Evolutionary conservation across 2,113 vertebrate species (phyloP), one percentile per base, ranked within the genome.

Genomic region (Scomber colias): DNA sequence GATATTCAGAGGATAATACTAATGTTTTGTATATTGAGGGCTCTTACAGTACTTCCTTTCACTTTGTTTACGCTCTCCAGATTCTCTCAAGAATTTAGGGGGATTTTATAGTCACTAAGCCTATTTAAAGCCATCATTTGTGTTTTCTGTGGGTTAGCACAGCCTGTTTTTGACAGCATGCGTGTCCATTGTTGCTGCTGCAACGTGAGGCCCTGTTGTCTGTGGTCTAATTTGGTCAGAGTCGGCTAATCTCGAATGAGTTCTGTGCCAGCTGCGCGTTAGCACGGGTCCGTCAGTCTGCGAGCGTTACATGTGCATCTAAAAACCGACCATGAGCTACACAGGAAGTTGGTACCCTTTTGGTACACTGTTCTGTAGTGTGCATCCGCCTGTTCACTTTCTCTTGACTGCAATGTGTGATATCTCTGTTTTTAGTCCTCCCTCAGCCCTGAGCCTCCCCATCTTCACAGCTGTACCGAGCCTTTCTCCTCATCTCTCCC

Each of bases 51-150:
- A 89, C 91, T 93, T 94, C 90, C 90, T 92, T 87, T 92, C 46
- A 77, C 75, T 87, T 76, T 86, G 82, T 92, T 87, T 85, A 82
- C 83, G 75, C 77, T 79, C 81, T 57, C 70, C 82, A 70, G 66
- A 76, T 27, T 27, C 24, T 27, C 24, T 82, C 73, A 64, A 77
- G 88, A 79, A 83, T 85, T 86, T 89, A 92, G 92, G 93, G 93
- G 93, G 91, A 88, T 93, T 94, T 90, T 91, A 40, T 46, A 65
- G 68, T 80, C 71, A 31, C 73, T 77, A 40, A 61, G 50, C 79
- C 83, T 92, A 92, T 93, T 93, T 93, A 90, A 90, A 93, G 87
- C 75, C 19, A 27, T 65, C 62, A 77, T 78, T 87, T 89, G 75
- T 87, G 70, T 90, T 83, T 81, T 88, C 21, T 81, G 77, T 88